These are phyloP conservation scores for Ctenochaetus hawaiiensis DNA, from an alignment of 2,797 vertebrate genomes.

Conservation along the genomic window DNA sequence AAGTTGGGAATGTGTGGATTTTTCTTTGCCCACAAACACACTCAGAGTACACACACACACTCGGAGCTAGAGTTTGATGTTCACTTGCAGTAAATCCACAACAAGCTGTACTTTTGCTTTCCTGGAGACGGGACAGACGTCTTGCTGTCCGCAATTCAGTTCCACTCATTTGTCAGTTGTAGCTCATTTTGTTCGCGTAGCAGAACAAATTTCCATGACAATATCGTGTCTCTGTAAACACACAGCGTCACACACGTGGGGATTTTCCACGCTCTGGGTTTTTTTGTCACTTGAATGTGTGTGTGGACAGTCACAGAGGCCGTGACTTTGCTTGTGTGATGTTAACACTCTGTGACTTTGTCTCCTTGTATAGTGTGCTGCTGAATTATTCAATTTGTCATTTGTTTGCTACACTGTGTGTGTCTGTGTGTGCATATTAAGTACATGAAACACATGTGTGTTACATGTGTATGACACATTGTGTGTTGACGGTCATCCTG, in stretches of 20 bases:
- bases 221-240: conserved; percentile 34
- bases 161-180: conserved; percentile 16
- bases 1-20: conserved; percentile 7
- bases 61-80: conserved; percentile 32
- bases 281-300: conserved; percentile 50
- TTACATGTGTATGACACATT: not conserved
- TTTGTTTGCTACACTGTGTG: conserved; percentile 38
- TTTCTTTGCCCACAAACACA: conserved; percentile 34
- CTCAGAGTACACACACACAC: not conserved
- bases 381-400: conserved; percentile 74
- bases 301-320: conserved; percentile 57
- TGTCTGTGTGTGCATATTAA: conserved; percentile 26
- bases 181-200: conserved; percentile 30
- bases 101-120: conserved; percentile 26
- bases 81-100: conserved; percentile 49
- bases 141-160: conserved; percentile 7
- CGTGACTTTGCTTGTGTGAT: conserved; percentile 63
- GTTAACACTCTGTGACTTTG: conserved; percentile 73
- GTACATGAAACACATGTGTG: conserved; percentile 12
- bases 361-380: conserved; percentile 59
- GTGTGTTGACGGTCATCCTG: conserved; percentile 15
- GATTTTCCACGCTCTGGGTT: conserved; percentile 21
- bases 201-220: conserved; percentile 43
- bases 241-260: conserved; percentile 2
- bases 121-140: conserved; percentile 6